Conservation (phyloP, 2,888 invertebrate species). For the Merodon equestris region DNA sequence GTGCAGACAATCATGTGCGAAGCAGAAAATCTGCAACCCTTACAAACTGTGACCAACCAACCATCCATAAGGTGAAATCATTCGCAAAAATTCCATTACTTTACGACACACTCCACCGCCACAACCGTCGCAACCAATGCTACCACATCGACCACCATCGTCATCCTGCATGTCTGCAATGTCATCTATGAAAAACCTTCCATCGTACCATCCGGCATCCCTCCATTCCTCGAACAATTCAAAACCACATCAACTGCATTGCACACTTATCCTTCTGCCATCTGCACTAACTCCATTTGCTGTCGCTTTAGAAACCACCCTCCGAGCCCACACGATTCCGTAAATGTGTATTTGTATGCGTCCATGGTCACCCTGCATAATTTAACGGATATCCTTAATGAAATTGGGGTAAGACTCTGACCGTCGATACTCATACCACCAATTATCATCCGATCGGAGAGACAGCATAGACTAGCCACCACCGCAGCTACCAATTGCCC, state of each 20-base stretch:
- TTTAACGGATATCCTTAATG: slow-evolving; percentile 77
- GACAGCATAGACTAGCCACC: slow-evolving; percentile 13
- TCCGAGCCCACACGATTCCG: slow-evolving; percentile 23
- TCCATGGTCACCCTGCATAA: slow-evolving; percentile 74
- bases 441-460: slow-evolving; percentile 65
- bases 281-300: slow-evolving; percentile 59
- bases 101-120: slow-evolving; percentile 37
- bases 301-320: slow-evolving; percentile 64
- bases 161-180: slow-evolving; percentile 62
- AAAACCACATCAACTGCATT: slow-evolving; percentile 68
- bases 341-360: not conserved
- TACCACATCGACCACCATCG: slow-evolving; percentile 2
- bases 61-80: slow-evolving; percentile 61
- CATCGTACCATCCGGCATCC: too few relatives aligned
- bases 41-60: slow-evolving; percentile 42
- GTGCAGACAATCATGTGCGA: too few relatives aligned
- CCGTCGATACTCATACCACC: slow-evolving; percentile 61
- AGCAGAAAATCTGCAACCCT: slow-evolving; percentile 19
- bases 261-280: slow-evolving; percentile 66
- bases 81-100: slow-evolving; percentile 68
- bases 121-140: not conserved
- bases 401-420: slow-evolving; percentile 72
- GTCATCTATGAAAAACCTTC: slow-evolving; percentile 56
- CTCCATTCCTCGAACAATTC: slow-evolving; percentile 37
- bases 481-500: slow-evolving; percentile 1